Conservation (phyloP, 2,888 invertebrate species). For the Epirrhoe tristata region DNA sequence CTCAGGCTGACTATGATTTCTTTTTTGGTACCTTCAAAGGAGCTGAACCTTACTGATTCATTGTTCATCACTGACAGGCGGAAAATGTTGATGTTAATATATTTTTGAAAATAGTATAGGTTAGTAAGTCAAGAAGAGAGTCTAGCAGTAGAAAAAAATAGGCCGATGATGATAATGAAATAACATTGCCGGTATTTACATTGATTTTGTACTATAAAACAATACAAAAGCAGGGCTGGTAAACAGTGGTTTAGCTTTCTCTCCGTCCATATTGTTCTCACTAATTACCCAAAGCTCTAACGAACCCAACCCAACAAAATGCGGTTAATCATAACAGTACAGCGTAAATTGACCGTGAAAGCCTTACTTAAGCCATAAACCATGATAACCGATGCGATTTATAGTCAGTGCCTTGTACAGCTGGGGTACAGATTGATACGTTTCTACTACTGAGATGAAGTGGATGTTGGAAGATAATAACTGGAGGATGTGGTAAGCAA, state of each 20-base stretch:
- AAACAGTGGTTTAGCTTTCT: constrained; percentile 4
- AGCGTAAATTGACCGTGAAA: constrained; percentile 56
- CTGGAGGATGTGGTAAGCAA: neutral
- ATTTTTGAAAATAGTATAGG: too few relatives aligned
- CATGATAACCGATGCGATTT: constrained; percentile 50
- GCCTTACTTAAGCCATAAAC: constrained; percentile 47
- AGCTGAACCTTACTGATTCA: too few relatives aligned
- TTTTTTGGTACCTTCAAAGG: too few relatives aligned
- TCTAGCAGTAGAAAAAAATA: too few relatives aligned
- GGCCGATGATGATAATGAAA: too few relatives aligned
- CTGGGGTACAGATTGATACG: constrained; percentile 28
- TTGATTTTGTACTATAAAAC: too few relatives aligned
- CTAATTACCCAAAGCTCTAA: constrained; percentile 30
- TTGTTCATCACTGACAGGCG: too few relatives aligned
- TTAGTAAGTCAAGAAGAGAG: too few relatives aligned
- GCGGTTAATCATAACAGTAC: constrained; percentile 53
- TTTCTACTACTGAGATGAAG: constrained; percentile 30
- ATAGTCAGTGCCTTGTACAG: constrained; percentile 43
- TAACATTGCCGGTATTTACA: too few relatives aligned
- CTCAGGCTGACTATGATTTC: too few relatives aligned
- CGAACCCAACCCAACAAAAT: constrained; percentile 30
- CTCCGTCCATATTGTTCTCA: constrained; percentile 12
- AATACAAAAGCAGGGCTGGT: neutral
- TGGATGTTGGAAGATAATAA: constrained; percentile 6
- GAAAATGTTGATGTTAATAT: too few relatives aligned